Base-by-base conservation (phyloP, 2,888 invertebrate genomes). In the Tortricodes alternella region DNA sequence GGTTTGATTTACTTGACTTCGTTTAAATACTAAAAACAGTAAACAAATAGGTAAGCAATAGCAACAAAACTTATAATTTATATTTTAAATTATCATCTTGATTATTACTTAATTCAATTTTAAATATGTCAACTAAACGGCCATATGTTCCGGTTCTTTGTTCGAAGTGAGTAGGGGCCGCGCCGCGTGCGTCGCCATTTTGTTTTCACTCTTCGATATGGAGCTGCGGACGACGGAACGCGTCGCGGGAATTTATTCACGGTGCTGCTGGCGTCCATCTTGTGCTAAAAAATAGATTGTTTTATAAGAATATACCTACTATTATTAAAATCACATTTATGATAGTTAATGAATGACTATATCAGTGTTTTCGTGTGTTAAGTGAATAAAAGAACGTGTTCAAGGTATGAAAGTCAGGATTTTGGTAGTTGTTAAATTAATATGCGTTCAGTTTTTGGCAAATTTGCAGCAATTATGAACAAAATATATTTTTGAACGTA, bases 151-250 rank as follows among this genome's bases (percentile, higher is more conserved):
- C n/a, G n/a, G 6, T 27, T 34, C 41, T 16, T 56, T 50, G 49
- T 44, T 50, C 23, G 43, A 34, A 38, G 21, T 18, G 38, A 35
- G 48, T 48, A 55, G 53, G 38, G 48, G 48, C 23, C 7, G 7
- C 21, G 43, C 23, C 56, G 49, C 39, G 13, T 18, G 37, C 48
- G 59, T 43, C 63, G 68, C 67, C 68, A 67, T 67, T 66, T 68
- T 68, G 66, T 64, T 62, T 62, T 62, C 61, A 56, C 61, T 64
- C 61, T 13, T 34, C 52, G 52, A 19, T 49, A 18, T 35, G 56
- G 27, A 44, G 46, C 44, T 39, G 32, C 11, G 11, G 41, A 35
- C 34, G 43, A 18, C 43, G 46, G 50, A 15, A 27, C 49, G 37
- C 37, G 29, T n/a, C 21, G 11, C 5, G 8, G 19, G 6, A 6